Percentiles rank a stretch among this genome's conserved stretches.
These are phyloP conservation scores for Deroptyus accipitrinus DNA, from an alignment of 2,113 vertebrate genomes.

Conservation along the genomic window DNA sequence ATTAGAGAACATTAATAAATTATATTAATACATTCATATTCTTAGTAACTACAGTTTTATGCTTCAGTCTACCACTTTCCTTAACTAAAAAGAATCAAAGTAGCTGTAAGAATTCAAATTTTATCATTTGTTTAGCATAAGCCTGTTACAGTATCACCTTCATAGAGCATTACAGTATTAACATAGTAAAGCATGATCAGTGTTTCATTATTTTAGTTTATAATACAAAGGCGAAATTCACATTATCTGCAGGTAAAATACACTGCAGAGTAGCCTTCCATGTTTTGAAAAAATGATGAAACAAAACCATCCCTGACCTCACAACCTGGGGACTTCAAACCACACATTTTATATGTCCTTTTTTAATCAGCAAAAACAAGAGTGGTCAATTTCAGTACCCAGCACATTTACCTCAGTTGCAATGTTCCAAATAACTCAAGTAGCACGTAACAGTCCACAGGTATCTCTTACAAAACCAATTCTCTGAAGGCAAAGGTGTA, in stretches of 20 bases:
- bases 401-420: neutral
- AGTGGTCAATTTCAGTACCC: neutral
- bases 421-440: neutral
- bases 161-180: neutral
- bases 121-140: neutral
- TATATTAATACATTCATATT: slow-evolving; percentile 29
- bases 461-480: neutral
- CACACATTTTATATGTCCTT: neutral
- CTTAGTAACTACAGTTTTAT: neutral
- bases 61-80: neutral
- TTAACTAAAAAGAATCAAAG: neutral
- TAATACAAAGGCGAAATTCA: neutral
- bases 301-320: neutral
- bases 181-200: neutral
- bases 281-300: neutral
- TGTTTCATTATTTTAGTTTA: neutral
- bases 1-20: slow-evolving; percentile 3
- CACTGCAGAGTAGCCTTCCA: neutral
- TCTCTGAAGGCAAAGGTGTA: neutral
- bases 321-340: neutral
- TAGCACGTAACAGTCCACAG: neutral
- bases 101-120: neutral
- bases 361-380: neutral
- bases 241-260: neutral
- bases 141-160: neutral